These are phyloP conservation scores for Arge pagana DNA, from an alignment of 2,888 invertebrate genomes.

Conservation along the genomic window DNA sequence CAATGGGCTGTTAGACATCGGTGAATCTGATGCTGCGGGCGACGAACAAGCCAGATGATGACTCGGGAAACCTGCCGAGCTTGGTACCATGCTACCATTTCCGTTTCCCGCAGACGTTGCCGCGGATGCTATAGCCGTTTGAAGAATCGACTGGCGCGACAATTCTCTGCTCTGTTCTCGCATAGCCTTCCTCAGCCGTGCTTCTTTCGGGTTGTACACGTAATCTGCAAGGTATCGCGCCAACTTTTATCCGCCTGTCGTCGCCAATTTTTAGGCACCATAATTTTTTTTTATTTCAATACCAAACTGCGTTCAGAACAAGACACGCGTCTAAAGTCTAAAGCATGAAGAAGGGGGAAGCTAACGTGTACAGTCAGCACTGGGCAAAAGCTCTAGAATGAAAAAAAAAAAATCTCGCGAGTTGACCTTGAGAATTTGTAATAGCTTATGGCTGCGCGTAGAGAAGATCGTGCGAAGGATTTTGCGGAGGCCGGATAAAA, in stretches of 20 bases:
- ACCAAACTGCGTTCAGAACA: too few species aligned
- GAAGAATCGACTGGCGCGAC: slow-evolving; percentile 51
- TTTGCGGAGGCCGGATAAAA: too few species aligned
- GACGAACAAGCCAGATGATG: slow-evolving; percentile 33
- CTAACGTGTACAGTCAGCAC: too few species aligned
- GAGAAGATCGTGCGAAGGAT: too few species aligned
- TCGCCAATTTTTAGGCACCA: neutral
- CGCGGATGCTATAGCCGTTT: slow-evolving; percentile 40
- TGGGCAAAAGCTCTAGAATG: neutral
- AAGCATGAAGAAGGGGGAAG: neutral
- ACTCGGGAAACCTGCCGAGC: slow-evolving; percentile 32
- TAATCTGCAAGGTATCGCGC: slow-evolving; percentile 65
- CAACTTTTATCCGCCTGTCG: too few species aligned
- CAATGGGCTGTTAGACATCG: slow-evolving; percentile 36
- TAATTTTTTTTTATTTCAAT: slow-evolving; percentile 1
- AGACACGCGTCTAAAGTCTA: neutral
- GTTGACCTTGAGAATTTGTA: too few species aligned
- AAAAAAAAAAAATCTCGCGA: neutral
- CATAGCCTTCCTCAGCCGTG: slow-evolving; percentile 65
- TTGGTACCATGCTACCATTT: slow-evolving; percentile 17
- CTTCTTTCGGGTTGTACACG: slow-evolving; percentile 69
- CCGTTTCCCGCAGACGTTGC: slow-evolving; percentile 21
- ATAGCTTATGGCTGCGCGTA: too few species aligned
- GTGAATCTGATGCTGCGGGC: slow-evolving; percentile 29
- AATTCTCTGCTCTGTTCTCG: slow-evolving; percentile 58